Evolutionary conservation across 2,888 invertebrate species (phyloP), one percentile per base, ranked within the genome.

Genomic region (Amphiduros pacificus): DNA sequence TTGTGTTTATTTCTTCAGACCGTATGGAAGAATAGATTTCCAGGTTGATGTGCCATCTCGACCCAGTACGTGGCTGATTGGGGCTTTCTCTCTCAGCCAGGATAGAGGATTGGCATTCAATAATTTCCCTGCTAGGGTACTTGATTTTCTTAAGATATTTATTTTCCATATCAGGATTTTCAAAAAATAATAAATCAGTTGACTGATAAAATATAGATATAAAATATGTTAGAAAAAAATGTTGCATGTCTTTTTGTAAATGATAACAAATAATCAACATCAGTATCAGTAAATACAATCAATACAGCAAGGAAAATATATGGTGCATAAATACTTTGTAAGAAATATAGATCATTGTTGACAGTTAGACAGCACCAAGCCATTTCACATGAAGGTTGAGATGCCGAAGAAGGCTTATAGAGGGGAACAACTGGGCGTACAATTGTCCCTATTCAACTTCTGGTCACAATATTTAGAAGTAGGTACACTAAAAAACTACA

Each of bases 391-490:
- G n/a, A 54, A 44, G 14, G 29, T 63, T 4, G 57, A 61, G 61
- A 28, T 53, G n/a, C 57, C 57, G 3, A 55, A 31, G 29, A 17
- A n/a, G 2, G 91, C 92, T 74, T 88, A 90, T 36, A 91, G 93
- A 79, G 95, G 96, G 4, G 96, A 96, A 84, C 95, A 95, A 83
- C 87, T 97, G 36, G 96, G 96, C 11, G 87, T 96, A 31, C 87
- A 95, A 29, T 93, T 95, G 0, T 91, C 92, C 0, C 91, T 96
- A 5, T 95, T 97, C 84, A 97, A 97, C 85, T 94, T 94, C 83
- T 90, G 93, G 90, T 87, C 87, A 52, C 70, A 72, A 36, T 58
- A 53, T 5, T 14, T 64, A 0, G 64, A 64, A 59, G 64, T 62
- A 41, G 32, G 51, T 22, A 27, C 26, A 51, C 9, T 9, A 4